Evolutionary conservation across 2,888 invertebrate genomes (phyloP), one percentile per base, ranked within the genome.

Genomic region (Odontothrips loti): DNA sequence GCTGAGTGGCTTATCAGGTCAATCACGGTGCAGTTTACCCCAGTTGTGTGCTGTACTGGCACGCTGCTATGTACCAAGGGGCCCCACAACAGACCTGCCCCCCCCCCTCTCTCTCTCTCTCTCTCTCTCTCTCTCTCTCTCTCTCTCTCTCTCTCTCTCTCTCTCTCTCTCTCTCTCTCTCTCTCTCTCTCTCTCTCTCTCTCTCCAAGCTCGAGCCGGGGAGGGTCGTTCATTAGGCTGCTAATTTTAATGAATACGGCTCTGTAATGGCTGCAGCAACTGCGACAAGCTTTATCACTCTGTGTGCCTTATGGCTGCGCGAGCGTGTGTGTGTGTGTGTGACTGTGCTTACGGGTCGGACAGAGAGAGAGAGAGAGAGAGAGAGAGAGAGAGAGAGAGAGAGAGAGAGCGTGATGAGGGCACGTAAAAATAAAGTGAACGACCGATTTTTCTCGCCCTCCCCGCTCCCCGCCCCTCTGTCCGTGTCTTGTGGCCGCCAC

Each of bases 11-110:
- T 75, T 75, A 75, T 75, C 68, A 75, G 68, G 68, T 75, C 68
- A 75, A 75, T 75, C 68, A 75, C 68, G 27, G 68, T 27, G 68
- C 68, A 75, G 68, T 75, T 75, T 75, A 75, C 23, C 68, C 68
- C 68, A 27, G 68, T 75, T 75, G 23, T 17, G 6, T 43, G 34
- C 34, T 43, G 34, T 43, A 43, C 34, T 43, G 34, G 34, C 34
- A 43, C 34, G 34, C 34, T 6, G 34, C 34, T 43, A 43, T 43
- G 34, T 43, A 43, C 34, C 58, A 20, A 10, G 68, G 27, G 1
- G 23, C 68, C 68, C 27, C 27, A 27, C 58, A 20, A 15, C 0
- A 0, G 15, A 15, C 58, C 20, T 1, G 15, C 68, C 23, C 68
- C 23, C 68, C 4, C 68, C 68, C 27, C 68, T 9, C 68, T 27